Base-by-base conservation (phyloP, 1,140 invertebrate species). In the Acromyrmex echinatior region DNA sequence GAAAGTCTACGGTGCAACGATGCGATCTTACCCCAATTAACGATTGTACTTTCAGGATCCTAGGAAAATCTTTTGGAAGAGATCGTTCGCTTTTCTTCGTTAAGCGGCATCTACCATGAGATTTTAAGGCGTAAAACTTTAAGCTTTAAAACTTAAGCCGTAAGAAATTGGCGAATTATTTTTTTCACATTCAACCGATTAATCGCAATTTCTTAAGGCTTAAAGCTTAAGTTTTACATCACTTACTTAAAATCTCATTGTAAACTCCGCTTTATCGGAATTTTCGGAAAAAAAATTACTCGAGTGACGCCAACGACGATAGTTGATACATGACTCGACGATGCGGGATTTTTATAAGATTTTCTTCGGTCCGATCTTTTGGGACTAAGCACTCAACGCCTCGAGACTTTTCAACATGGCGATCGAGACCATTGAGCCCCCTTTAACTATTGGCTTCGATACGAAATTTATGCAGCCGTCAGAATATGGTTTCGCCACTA, bases 401-500 rank as follows among this genome's bases (percentile, higher is more conserved):
- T 18, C 65, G 73, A 76, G 60, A 87, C 66, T 31, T 87, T 62
- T 28, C 53, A 68, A 58, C 28, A 63, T 80, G 70, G 56, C 68
- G 51, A 68, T 35, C 51, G 49, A 73, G 18, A 58, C 35, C 49
- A 62, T 16, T 1, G 28, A 18, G 45, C 9, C 60, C n/a, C 31
- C 21, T 49, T 81, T 73, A 86, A 71, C 65, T 71, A 90, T 86
- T 66, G 31, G 81, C 56, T 28, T 21, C 31, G 76, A 12, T 18
- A 4, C 18, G 63, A 93, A 92, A 93, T 94, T 91, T 92, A 93
- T 93, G 85, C 86, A 88, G 68, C 91, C 90, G 90, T 88, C 89
- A 71, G 91, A 93, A 92, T 94, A 94, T 82, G 92, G 92, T 87
- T 93, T 93, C 93, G 78, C 87, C 88, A 89, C 93, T 90, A 88